Base-by-base conservation (phyloP, 2,888 invertebrate species). In the Drosophila engyochracea region DNA sequence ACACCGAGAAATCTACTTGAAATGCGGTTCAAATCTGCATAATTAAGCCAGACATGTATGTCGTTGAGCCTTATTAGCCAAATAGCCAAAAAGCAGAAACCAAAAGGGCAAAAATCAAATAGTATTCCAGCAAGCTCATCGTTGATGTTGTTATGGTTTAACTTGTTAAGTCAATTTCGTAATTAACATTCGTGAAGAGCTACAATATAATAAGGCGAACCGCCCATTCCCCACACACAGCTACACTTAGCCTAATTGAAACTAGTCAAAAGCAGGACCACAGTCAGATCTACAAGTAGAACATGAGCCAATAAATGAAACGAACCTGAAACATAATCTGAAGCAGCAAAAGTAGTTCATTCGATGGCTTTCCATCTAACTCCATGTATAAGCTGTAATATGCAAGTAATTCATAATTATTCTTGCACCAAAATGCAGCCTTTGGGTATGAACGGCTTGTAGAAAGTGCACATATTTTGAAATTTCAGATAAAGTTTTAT, bases 91-190 rank as follows among this genome's bases (percentile, higher is more conserved):
- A 33, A 19, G 75, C 64, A 47, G 25, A 47, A 9, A 51, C 16
- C 65, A 64, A 68, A 62, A 33, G 52, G 52, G 61, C 64, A 58
- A 61, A 58, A 22, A 30, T 41, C 39, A 53, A 76, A 31, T 49
- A 53, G 25, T 37, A 44, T 33, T 12, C 14, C 19, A 39, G 28
- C 39, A 47, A 25, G 76, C 57, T 37, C 30, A 41, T 31, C 30
- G 54, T 73, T 57, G 64, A 61, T 53, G 61, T 57, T 71, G 67
- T 65, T 70, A 55, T 67, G 65, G 51, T 16, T 67, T 51, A 51
- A 66, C 74, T 70, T 67, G 78, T 82, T 78, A 76, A 89, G 76
- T 90, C 84, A 86, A 83, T 90, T 85, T 83, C 80, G 76, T 90
- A 82, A 89, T 90, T 90, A 89, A 78, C 82, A 82, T 85, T 74